Base-by-base conservation (phyloP, 2,797 vertebrate genomes). In the Lutjanus argentimaculatus region DNA sequence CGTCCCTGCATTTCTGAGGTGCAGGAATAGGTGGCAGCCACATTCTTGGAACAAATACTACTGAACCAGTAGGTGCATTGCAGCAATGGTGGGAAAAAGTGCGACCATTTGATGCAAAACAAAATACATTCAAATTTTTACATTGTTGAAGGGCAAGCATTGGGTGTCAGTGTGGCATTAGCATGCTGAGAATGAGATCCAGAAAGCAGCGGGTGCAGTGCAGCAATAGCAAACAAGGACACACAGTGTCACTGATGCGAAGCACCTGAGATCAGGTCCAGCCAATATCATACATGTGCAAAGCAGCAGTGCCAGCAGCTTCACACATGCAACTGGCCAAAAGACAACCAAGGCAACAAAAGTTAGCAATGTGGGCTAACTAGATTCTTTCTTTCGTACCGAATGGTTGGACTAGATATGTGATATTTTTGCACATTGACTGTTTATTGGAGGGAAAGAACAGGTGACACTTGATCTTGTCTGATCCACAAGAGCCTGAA, bases 181-280 rank as follows among this genome's bases (percentile, higher is more conserved):
- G 61, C 82, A 84, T 83, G 88, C 80, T 82, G 77, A 55, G 75
- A 85, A 75, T 78, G 55, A 75, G 53, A 89, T 74, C 56, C 72
- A 76, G 72, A 81, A 75, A 75, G 72, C 80, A 72, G 71, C 64
- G 19, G 70, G 76, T 83, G 82, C 82, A 79, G 68, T 58, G 74
- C 76, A 85, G 79, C 77, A 82, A 55, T 1, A 75, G 67, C 71
- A 72, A 82, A 84, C 84, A 77, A 83, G 82, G 77, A 80, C 83
- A 84, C 71, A 81, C 55, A 59, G 73, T 84, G 73, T 86, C 85
- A 86, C 15, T 79, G 77, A 86, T 80, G 85, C 1, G 6, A 84
- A 80, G 65, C 82, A 83, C 72, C 82, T 84, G 77, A 84, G 84
- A 85, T 75, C 82, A 59, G 45, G 15, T 53, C 25, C 67, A 56